Conservation (phyloP, 2,113 vertebrate genomes). For the Corythornis vintsioides region DNA sequence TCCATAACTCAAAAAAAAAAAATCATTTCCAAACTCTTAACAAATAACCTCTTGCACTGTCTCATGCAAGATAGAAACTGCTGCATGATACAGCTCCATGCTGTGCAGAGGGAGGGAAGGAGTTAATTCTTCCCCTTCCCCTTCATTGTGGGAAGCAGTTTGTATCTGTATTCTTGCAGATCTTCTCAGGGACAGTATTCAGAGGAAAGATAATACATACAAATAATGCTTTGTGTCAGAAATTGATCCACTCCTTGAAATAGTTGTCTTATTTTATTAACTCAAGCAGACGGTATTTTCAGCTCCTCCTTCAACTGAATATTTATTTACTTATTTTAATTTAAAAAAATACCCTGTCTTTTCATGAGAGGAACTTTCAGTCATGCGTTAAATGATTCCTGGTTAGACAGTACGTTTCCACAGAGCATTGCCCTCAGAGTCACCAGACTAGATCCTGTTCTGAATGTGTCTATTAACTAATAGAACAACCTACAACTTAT, state of each 20-base stretch:
- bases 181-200: background rate
- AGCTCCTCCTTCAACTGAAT: background rate
- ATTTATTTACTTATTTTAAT: background rate
- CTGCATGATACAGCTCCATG: background rate
- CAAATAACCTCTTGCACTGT: background rate
- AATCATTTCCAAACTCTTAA: background rate
- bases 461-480: background rate
- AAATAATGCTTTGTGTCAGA: background rate
- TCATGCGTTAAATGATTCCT: background rate
- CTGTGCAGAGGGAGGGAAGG: no score
- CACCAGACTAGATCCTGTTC: background rate
- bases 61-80: background rate
- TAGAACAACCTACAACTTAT: background rate
- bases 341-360: background rate
- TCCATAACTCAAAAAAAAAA: background rate
- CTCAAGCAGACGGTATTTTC: background rate
- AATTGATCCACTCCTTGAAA: background rate
- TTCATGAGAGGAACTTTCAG: background rate
- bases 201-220: background rate
- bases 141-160: background rate
- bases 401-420: background rate
- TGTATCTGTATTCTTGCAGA: background rate
- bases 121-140: no score
- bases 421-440: background rate
- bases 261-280: background rate